Percentiles rank a stretch among this genome's conserved stretches.
Evolutionary conservation across 53 echinoderm and acorn worm genomes (phyloP).

Genomic region (Pentamera pediparva): DNA sequence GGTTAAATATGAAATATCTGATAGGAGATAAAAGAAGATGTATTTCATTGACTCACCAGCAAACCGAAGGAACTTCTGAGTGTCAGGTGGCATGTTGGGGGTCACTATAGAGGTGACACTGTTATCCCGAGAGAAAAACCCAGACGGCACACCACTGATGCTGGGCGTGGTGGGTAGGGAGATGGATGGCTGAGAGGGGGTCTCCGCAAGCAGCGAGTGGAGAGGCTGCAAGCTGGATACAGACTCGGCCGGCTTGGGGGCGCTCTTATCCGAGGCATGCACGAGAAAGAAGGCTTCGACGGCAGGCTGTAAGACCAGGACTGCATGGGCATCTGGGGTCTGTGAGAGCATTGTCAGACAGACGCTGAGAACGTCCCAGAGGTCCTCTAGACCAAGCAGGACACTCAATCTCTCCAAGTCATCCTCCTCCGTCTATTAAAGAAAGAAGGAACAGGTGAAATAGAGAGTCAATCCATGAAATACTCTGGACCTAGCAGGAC

Average conservation of each 20-base stretch:
- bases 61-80: slow-evolving; percentile 91
- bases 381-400: slow-evolving; percentile 62
- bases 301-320: slow-evolving; percentile 92
- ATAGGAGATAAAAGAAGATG: not conserved
- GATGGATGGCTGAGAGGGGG: slow-evolving; percentile 12
- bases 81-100: slow-evolving; percentile 80
- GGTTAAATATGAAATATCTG: not conserved
- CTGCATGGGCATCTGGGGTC: slow-evolving; percentile 91
- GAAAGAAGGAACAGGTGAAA: not conserved
- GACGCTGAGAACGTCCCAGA: slow-evolving; percentile 89
- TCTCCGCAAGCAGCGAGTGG: not conserved
- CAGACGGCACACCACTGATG: slow-evolving; percentile 35
- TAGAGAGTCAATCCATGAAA: slow-evolving; percentile 10
- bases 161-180: slow-evolving; percentile 38
- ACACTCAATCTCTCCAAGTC: slow-evolving; percentile 69
- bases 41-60: slow-evolving; percentile 55
- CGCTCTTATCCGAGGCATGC: slow-evolving; percentile 79
- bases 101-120: slow-evolving; percentile 91
- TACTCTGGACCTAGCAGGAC: slow-evolving; percentile 60
- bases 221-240: slow-evolving; percentile 12
- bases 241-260: slow-evolving; percentile 28
- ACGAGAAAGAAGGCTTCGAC: slow-evolving; percentile 98
- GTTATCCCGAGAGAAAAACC: slow-evolving; percentile 85
- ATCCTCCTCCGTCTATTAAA: slow-evolving; percentile 37
- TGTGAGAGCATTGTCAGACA: slow-evolving; percentile 83